A percentile compares a stretch with the other conserved stretches of the same genome.
These are phyloP conservation scores for Seriola rivoliana DNA, from an alignment of 2,113 vertebrate species.

Conservation along the genomic window DNA sequence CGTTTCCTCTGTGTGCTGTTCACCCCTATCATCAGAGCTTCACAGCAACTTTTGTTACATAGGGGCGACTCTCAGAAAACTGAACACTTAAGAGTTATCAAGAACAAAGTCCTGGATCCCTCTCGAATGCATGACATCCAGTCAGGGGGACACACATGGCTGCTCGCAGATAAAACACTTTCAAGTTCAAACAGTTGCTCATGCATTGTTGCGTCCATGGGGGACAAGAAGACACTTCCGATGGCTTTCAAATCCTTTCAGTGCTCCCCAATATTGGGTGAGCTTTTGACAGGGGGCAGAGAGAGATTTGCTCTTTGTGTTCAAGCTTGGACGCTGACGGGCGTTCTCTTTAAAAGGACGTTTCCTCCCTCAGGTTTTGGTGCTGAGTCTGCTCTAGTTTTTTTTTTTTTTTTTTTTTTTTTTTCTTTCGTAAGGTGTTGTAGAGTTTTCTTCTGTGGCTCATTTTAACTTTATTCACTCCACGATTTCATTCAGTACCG, in stretches of 20 bases:
- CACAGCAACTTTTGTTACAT: conserved; percentile 71
- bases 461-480: conserved; percentile 27
- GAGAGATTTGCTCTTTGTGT: conserved; percentile 62
- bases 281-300: conserved; percentile 51
- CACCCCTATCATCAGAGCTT: conserved; percentile 60
- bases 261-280: conserved; percentile 61
- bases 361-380: conserved; percentile 32
- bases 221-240: conserved; percentile 77
- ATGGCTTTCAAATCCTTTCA: conserved; percentile 75
- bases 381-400: background rate
- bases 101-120: conserved; percentile 67
- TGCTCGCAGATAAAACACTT: conserved; percentile 75
- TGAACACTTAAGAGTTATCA: conserved; percentile 65
- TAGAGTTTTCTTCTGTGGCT: background rate
- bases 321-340: background rate
- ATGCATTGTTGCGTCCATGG: conserved; percentile 67
- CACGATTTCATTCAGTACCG: background rate
- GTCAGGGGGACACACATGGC: conserved; percentile 74
- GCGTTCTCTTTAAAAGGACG: conserved; percentile 17
- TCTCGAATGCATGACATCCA: conserved; percentile 70
- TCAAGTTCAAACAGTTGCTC: conserved; percentile 76
- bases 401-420: background rate
- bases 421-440: background rate
- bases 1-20: conserved; percentile 60
- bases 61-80: conserved; percentile 69